These are phyloP conservation scores for Seriola quinqueradiata DNA, from an alignment of 2,113 vertebrate genomes.

Conservation along the genomic window DNA sequence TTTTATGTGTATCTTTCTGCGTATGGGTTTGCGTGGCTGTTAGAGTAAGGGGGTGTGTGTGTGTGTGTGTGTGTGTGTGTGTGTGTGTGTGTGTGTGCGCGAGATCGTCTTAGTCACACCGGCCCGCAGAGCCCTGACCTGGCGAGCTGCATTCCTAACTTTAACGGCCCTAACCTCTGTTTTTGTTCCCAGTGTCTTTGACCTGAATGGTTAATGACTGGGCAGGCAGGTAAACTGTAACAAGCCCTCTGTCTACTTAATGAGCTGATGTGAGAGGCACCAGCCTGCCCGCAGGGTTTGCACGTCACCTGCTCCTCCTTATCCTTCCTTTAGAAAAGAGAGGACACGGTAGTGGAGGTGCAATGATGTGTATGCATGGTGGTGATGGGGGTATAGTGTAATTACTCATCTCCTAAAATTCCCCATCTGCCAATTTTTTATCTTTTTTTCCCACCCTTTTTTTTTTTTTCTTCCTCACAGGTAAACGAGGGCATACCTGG, in stretches of 20 bases:
- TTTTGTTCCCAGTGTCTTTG: constrained; percentile 67
- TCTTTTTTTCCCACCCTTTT: constrained; percentile 10
- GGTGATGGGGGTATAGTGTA: constrained; percentile 43
- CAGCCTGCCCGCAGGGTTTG: constrained; percentile 32
- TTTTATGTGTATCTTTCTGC: constrained; percentile 48
- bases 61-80: neutral
- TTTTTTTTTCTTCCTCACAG: constrained; percentile 47
- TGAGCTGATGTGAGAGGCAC: constrained; percentile 38
- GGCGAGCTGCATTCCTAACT: constrained; percentile 76
- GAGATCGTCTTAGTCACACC: constrained; percentile 27
- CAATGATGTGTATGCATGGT: constrained; percentile 21
- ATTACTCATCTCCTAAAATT: constrained; percentile 73
- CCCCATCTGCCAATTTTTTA: constrained; percentile 49
- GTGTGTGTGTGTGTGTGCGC: neutral
- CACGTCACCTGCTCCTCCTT: constrained; percentile 47
- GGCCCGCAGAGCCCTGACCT: constrained; percentile 53
- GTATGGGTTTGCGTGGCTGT: constrained; percentile 39
- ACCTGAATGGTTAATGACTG: constrained; percentile 62
- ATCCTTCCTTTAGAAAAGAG: constrained; percentile 38
- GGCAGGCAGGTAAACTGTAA: constrained; percentile 65
- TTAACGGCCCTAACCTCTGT: constrained; percentile 64
- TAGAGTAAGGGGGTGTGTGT: constrained; percentile 36
- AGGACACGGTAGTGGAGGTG: constrained; percentile 9
- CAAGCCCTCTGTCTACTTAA: constrained; percentile 48
- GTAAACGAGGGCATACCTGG: constrained; percentile 74